Conservation (phyloP, 2,797 vertebrate genomes). For the Melanotaenia boesemani region DNA sequence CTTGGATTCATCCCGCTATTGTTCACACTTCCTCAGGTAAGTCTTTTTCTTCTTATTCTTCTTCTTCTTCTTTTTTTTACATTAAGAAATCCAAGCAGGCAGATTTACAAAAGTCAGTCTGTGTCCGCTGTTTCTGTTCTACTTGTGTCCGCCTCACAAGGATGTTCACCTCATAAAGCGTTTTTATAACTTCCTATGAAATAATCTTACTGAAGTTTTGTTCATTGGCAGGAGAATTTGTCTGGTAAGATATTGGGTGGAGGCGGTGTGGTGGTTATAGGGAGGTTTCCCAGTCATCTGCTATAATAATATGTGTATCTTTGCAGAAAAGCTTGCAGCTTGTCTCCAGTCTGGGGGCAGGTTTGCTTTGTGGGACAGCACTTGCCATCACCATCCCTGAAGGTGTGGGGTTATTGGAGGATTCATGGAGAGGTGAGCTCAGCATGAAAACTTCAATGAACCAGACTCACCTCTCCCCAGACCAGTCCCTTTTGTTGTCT, state of each 20-base stretch:
- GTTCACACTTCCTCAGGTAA: conserved; percentile 84
- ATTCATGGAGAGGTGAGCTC: conserved; percentile 65
- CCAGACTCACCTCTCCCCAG: background rate
- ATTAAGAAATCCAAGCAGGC: background rate
- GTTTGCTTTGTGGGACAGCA: conserved; percentile 79
- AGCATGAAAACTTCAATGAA: background rate
- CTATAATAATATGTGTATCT: conserved; percentile 24
- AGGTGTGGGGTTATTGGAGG: conserved; percentile 80
- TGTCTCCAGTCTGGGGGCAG: conserved; percentile 83
- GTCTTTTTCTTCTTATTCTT: conserved; percentile 2
- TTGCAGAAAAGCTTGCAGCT: conserved; percentile 80
- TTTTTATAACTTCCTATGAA: background rate
- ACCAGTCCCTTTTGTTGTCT: background rate
- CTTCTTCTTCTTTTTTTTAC: background rate
- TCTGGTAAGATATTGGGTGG: background rate
- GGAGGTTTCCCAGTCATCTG: conserved; percentile 3
- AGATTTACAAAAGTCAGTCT: background rate
- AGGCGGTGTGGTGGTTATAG: background rate
- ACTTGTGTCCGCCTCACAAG: background rate
- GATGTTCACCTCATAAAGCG: background rate
- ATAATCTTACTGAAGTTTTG: background rate
- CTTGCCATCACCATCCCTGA: conserved; percentile 83
- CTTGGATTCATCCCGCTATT: conserved; percentile 84
- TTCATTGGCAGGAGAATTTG: background rate
- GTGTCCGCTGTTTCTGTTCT: background rate